Conservation (phyloP, 2,888 invertebrate genomes). For the Lydus trimaculatus region DNA sequence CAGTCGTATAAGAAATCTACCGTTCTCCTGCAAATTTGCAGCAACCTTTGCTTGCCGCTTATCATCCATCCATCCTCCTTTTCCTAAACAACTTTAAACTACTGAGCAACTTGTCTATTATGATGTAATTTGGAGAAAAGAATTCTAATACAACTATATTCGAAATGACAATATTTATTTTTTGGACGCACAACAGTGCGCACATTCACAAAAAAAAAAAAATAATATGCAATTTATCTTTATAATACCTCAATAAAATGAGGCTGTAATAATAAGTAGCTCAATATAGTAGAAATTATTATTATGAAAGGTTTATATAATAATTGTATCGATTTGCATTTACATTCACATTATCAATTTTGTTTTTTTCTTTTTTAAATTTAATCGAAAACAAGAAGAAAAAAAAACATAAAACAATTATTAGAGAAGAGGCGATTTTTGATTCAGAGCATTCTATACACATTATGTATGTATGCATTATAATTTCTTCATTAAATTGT, state of each 20-base stretch:
- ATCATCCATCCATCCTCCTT: no score
- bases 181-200: slow-evolving; percentile 46
- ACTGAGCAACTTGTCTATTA: no score
- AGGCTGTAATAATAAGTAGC: slow-evolving; percentile 42
- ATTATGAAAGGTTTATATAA: slow-evolving; percentile 51
- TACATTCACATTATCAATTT: slow-evolving; percentile 46
- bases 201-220: slow-evolving; percentile 51
- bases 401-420: slow-evolving; percentile 37
- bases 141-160: slow-evolving; percentile 26
- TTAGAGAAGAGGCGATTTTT: slow-evolving; percentile 40
- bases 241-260: slow-evolving; percentile 45
- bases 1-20: no score
- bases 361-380: no score
- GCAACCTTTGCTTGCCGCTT: no score
- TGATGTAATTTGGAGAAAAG: neutral
- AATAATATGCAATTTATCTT: slow-evolving; percentile 50
- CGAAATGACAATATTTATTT: slow-evolving; percentile 56
- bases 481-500: neutral
- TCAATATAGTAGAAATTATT: slow-evolving; percentile 52
- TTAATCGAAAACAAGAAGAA: slow-evolving; percentile 26
- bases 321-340: slow-evolving; percentile 42
- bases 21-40: no score
- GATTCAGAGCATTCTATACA: slow-evolving; percentile 43
- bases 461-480: slow-evolving; percentile 11
- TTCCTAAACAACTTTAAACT: no score